Percentiles rank a stretch among this genome's conserved stretches.
Evolutionary conservation across 2,888 invertebrate genomes (phyloP).

Genomic region (Hyles lineata): DNA sequence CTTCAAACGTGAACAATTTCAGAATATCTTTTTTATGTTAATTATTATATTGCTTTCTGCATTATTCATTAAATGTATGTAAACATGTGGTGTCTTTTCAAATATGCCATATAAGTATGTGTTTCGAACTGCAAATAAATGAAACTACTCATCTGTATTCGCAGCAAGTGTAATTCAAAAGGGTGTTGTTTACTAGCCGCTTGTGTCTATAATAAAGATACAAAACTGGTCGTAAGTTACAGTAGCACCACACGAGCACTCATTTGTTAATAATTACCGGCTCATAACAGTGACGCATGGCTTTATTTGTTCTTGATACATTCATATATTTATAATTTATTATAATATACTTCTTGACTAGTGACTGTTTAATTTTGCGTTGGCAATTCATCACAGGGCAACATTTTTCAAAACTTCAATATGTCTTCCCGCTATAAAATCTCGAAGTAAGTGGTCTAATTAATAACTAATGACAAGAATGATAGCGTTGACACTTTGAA

Average conservation of each 20-base stretch:
- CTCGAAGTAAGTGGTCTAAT: slow-evolving; percentile 37
- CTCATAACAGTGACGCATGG: slow-evolving; percentile 35
- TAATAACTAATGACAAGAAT: slow-evolving; percentile 49
- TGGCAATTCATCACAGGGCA: not conserved
- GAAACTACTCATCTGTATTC: not conserved
- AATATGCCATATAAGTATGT: not conserved
- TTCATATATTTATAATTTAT: slow-evolving; percentile 10
- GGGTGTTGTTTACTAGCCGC: not conserved
- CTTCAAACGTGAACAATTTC: slow-evolving; percentile 7
- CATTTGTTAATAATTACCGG: slow-evolving; percentile 49
- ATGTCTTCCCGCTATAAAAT: slow-evolving; percentile 27
- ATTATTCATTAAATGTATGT: not conserved
- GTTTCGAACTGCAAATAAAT: slow-evolving; percentile 14
- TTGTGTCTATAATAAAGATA: not conserved
- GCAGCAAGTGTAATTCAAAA: not conserved
- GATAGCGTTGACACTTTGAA: slow-evolving; percentile 68
- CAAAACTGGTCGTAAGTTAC: slow-evolving; percentile 5
- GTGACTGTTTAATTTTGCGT: not conserved
- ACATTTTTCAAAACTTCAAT: slow-evolving; percentile 15
- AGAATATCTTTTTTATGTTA: not conserved
- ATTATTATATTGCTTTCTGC: not conserved
- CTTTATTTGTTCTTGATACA: slow-evolving; percentile 9
- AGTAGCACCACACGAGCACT: slow-evolving; percentile 42
- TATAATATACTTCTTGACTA: not conserved
- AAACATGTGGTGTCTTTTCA: not conserved